Evolutionary conservation across 2,888 invertebrate species (phyloP), one percentile per base, ranked within the genome.

Genomic region (Phrixothrix hirtus): DNA sequence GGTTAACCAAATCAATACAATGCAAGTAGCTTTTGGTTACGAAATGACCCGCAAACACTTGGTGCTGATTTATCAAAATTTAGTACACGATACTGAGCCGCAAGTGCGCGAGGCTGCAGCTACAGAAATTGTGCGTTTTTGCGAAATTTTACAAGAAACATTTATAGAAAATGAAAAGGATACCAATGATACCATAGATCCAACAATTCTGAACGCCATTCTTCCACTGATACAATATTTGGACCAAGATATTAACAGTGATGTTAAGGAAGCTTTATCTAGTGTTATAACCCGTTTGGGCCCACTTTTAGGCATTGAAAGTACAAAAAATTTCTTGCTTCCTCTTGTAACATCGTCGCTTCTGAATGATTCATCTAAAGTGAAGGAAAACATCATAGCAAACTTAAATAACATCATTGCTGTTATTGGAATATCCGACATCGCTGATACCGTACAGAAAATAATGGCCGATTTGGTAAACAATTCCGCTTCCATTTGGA

Each of bases 301-400:
- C 44, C 49, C 63, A 0, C 42, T 73, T 3, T 46, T 75, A 10
- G 60, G 63, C 2, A 59, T 65, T 31, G 63, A 68, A 9, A 64
- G 66, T 16, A 70, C 70, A 47, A 68, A 66, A 31, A 60, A 61
- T n/a, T 64, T 69, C 17, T 58, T 75, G 11, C 54, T 74, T 13
- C 69, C 73, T 1, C 47, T 73, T 21, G 60, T 75, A 1, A 57
- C 66, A 2, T 59, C 65, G 17, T 63, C 67, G n/a, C 59, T 74
- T 34, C 65, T 70, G 36, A 61, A 64, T 9, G 72, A 74, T 26
- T 60, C 64, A 2, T 66, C 63, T 0, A 68, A 64, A 51, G 64
- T 73, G 2, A 71, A 70, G 49, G 72, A 73, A 41, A 72, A 68
- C 39, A 68, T 72, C 46, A 59, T 74, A 29, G 62, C 66, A 27